Evolutionary conservation across 2,797 vertebrate genomes (phyloP).

Genomic region (Lutjanus campechanus): DNA sequence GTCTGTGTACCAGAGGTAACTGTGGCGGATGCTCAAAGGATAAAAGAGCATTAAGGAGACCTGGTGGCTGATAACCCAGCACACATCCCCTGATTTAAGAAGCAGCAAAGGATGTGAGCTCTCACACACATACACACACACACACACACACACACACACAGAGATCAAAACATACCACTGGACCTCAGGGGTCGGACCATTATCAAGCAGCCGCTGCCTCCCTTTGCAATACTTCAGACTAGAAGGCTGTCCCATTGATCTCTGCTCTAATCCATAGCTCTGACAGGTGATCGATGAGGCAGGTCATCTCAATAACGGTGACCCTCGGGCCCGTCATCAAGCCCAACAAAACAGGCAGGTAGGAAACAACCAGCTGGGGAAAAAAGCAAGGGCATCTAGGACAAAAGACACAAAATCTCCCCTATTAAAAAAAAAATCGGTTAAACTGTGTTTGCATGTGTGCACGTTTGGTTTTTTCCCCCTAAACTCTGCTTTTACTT

Average conservation of each 20-base stretch:
- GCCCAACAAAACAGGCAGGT: slow-evolving; percentile 33
- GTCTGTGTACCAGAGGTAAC: not conserved
- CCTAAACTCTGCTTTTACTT: slow-evolving; percentile 25
- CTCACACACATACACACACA: slow-evolving; percentile 7
- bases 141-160: slow-evolving; percentile 8
- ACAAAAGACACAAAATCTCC: not conserved
- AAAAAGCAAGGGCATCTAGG: slow-evolving; percentile 7
- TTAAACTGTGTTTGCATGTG: slow-evolving; percentile 3
- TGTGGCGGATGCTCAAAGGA: slow-evolving; percentile 12
- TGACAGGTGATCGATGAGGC: slow-evolving; percentile 66
- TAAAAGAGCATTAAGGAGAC: slow-evolving; percentile 8
- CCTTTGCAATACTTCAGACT: slow-evolving; percentile 45
- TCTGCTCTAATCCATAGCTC: slow-evolving; percentile 61
- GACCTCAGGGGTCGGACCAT: slow-evolving; percentile 45
- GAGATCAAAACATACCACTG: slow-evolving; percentile 38
- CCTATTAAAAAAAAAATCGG: not conserved
- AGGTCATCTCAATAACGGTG: slow-evolving; percentile 51
- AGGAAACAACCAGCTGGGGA: slow-evolving; percentile 9
- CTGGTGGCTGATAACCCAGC: slow-evolving; percentile 23
- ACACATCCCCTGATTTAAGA: slow-evolving; percentile 22
- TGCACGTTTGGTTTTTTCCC: not conserved
- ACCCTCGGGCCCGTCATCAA: slow-evolving; percentile 47
- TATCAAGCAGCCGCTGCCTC: slow-evolving; percentile 45
- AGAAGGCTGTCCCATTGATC: slow-evolving; percentile 62
- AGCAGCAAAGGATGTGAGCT: slow-evolving; percentile 4